Conservation (phyloP, 1,140 invertebrate species). For the Diprion similis region DNA sequence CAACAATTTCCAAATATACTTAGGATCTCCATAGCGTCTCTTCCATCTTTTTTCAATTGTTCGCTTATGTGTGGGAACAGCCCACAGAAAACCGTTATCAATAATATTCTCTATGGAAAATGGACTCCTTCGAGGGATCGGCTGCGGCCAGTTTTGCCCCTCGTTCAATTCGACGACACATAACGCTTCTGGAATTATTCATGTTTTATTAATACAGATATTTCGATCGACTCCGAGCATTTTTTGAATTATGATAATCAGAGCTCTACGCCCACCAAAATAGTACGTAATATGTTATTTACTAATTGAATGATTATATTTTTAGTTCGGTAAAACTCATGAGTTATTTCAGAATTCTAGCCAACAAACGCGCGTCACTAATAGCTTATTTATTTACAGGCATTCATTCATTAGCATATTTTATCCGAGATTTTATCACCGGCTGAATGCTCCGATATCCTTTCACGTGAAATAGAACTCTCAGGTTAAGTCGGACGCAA, state of each 20-base stretch:
- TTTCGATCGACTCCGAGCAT: neutral
- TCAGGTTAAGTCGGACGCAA: neutral
- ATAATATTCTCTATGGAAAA: constrained; percentile 69
- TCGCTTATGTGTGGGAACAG: constrained; percentile 79
- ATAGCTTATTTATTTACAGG: neutral
- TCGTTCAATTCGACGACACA: constrained; percentile 44
- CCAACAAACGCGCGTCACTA: neutral
- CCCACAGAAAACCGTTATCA: constrained; percentile 80
- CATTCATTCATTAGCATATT: neutral
- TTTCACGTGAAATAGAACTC: too few species aligned
- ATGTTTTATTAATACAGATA: neutral
- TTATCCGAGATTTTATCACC: neutral
- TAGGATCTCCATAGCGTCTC: constrained; percentile 72
- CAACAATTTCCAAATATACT: constrained; percentile 72
- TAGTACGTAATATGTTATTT: too few species aligned
- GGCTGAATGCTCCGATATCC: too few species aligned
- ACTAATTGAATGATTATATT: too few species aligned
- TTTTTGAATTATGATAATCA: too few species aligned
- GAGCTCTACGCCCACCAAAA: too few species aligned
- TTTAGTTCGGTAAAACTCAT: too few species aligned
- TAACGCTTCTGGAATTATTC: constrained; percentile 39
- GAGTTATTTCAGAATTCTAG: neutral
- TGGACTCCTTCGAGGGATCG: constrained; percentile 29
- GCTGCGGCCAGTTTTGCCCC: constrained; percentile 30
- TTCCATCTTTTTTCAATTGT: constrained; percentile 75